These are phyloP conservation scores for Ptychoptera contaminata DNA, from an alignment of 2,888 invertebrate genomes.

Conservation along the genomic window DNA sequence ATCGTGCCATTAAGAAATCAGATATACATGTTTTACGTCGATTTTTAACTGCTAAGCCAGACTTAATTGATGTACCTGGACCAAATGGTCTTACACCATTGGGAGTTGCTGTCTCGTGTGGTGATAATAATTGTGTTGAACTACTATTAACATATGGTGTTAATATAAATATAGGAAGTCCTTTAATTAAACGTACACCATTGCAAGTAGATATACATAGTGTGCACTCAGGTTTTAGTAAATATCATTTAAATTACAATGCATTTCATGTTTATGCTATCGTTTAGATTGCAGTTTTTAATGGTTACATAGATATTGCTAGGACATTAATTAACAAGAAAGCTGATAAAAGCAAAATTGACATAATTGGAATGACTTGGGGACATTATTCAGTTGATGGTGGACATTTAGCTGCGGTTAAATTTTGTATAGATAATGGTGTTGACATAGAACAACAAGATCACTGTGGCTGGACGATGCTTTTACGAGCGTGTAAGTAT, in stretches of 20 bases:
- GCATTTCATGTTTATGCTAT: not conserved
- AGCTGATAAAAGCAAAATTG: conserved; percentile 23
- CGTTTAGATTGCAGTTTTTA: conserved; percentile 24
- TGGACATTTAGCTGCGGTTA: conserved; percentile 24
- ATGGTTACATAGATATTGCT: conserved; percentile 24
- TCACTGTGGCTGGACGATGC: conserved; percentile 24
- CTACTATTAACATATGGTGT: conserved; percentile 23
- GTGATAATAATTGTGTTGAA: conserved; percentile 25
- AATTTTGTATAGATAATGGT: conserved; percentile 25
- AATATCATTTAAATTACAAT: not conserved
- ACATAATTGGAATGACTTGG: conserved; percentile 25
- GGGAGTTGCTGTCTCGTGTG: conserved; percentile 26
- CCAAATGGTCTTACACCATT: conserved; percentile 26
- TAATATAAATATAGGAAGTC: conserved; percentile 24
- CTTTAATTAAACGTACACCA: conserved; percentile 22
- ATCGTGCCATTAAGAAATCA: conserved; percentile 26
- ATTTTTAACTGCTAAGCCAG: conserved; percentile 22
- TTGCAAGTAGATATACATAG: conserved; percentile 20
- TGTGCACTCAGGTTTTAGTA: not conserved
- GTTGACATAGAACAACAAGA: conserved; percentile 24
- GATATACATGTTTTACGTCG: conserved; percentile 27
- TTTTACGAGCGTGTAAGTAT: conserved; percentile 20
- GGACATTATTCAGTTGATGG: conserved; percentile 28
- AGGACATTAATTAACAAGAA: conserved; percentile 27
- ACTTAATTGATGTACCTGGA: conserved; percentile 23